Evolutionary conservation across 2,113 vertebrate genomes (phyloP), one percentile per base, ranked within the genome.

Genomic region (Ptychochromis oligacanthus): DNA sequence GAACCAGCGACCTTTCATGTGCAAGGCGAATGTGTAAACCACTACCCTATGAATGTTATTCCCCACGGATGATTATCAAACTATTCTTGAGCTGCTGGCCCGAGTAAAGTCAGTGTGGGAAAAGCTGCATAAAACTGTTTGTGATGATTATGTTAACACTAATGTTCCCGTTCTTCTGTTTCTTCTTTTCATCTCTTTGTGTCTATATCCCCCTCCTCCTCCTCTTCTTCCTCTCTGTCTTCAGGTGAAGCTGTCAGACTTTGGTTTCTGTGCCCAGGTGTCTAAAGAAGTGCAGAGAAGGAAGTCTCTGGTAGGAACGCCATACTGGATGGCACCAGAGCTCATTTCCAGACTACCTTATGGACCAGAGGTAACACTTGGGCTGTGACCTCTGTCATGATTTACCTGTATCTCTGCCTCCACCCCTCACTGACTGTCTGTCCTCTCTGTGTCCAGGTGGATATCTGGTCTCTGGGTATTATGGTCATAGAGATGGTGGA

Each of bases 401-500:
- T 54, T n/a, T 31, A 18, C 6, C 52, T 17, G 11, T 59, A 0
- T 14, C 20, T 70, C 13, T 54, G 7, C 31, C 12, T 62, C 14
- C 58, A 65, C n/a, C 4, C 5, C 3, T 2, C 17, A 13, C 1
- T 77, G 38, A 7, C 65, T 2, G 7, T 62, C 22, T 52, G 8
- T 46, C 75, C 36, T 87, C 24, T 0, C 24, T 65, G 24, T 67
- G 13, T 83, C 15, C 88, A 96, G 95, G 98, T 99, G 86, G 98
- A 99, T 55, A 97, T 99, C 93, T 99, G 98, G 98, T 99, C 98
- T 0, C 93, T 99, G 87, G 98, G 98, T 0, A 97, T 99, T 82
- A 99, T 99, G 98, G 98, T 99, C 28, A 99, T 99, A 0, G 98
- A 99, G 94, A 99, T 99, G 98, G 98, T 99, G 6, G 98, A 99